Base-by-base conservation (phyloP, 2,113 vertebrate species). In the Ciconia stormi region DNA sequence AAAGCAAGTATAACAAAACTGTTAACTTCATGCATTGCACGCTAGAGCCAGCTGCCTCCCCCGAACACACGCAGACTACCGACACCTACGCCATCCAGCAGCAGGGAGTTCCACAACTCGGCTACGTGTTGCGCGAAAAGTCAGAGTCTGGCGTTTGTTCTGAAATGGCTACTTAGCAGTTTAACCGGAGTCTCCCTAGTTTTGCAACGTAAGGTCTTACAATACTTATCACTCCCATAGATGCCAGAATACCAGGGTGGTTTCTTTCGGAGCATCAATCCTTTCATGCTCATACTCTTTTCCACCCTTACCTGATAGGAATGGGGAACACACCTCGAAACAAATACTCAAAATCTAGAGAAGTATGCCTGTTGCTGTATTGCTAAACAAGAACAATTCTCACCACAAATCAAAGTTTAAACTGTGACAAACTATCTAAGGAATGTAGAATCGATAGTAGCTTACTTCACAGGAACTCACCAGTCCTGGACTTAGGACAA, bases 51-150 rank as follows among this genome's bases (percentile, higher is more conserved):
- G 38, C 46, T 46, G 82, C 61, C 55, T 34, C 30, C 52, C 40
- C 89, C 36, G 61, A 56, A 2, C 72, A 56, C n/a, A 3, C 46
- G 3, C 2, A 12, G 15, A 22, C 13, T 7, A 14, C 25, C 0
- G 16, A 36, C 42, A 40, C 19, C 46, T 19, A 4, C 34, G 25
- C 30, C 63, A 8, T 2, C 18, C 30, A 15, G 58, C 34, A 2
- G 9, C 63, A 34, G 13, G 56, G 17, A 42, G 44, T 3, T 34
- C 40, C 36, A 13, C 77, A 26, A 0, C 66, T 27, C 23, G 3
- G 50, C 46, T 5, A 3, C 23, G 1, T 0, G 0, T 3, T 16
- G 22, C 1, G 2, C 10, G 3, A 4, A 16, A 47, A 67, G 20
- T 9, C 52, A n/a, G 32, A 13, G 72, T 7, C 53, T 5, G 3